phyloP scores from a whole-genome alignment of 1,140 invertebrate genomes.

The Cherax destructor region DNA sequence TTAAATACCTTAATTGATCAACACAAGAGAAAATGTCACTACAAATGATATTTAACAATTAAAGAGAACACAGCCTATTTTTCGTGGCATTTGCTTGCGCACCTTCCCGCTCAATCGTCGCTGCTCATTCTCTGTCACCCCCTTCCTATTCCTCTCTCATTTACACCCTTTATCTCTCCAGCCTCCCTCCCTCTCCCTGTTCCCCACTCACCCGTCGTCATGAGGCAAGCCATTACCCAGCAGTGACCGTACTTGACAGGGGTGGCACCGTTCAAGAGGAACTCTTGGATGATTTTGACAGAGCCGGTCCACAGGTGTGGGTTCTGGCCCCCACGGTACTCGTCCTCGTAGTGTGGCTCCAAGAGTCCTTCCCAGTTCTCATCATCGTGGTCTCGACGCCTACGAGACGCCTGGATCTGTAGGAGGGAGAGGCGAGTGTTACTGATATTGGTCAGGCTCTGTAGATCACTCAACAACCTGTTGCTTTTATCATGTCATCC shows the following conservation, averaged over 20 bases:
- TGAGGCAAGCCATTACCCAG: constrained; percentile 85
- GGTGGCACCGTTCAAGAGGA: constrained; percentile 77
- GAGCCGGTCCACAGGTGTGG: constrained; percentile 84
- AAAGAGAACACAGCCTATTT: no score
- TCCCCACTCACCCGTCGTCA: constrained; percentile 79
- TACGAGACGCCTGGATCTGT: constrained; percentile 73
- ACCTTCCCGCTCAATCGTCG: neutral
- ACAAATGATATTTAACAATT: no score
- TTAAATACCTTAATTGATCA: no score
- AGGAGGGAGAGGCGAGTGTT: neutral
- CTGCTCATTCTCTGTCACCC: no score
- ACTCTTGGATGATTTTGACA: constrained; percentile 80
- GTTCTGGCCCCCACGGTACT: constrained; percentile 83
- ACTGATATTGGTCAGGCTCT: neutral
- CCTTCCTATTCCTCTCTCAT: neutral
- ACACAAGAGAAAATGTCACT: no score
- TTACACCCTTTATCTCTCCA: neutral
- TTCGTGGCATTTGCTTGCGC: neutral
- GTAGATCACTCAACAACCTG: no score
- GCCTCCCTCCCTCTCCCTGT: neutral
- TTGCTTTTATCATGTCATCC: no score
- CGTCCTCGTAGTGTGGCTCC: constrained; percentile 75
- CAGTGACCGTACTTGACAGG: constrained; percentile 85
- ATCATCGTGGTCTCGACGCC: constrained; percentile 79
- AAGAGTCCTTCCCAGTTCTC: constrained; percentile 84